Evolutionary conservation across 2,888 invertebrate species (phyloP).

Genomic region (Stictocephala bisonia): DNA sequence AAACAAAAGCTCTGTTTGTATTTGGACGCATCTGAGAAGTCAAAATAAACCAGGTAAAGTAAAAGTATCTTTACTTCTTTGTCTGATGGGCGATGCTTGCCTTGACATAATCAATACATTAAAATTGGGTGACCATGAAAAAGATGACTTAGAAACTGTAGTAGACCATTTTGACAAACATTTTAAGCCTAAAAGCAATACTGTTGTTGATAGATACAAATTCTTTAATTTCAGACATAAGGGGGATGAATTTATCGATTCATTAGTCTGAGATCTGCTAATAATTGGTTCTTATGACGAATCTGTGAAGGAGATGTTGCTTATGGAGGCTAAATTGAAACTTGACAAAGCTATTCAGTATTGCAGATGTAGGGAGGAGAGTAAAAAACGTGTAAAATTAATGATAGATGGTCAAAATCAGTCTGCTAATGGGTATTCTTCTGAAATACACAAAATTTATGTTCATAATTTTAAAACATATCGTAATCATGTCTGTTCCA

Average conservation of each 20-base stretch:
- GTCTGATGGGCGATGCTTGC: neutral
- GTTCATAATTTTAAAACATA: too few species aligned
- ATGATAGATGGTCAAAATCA: too few species aligned
- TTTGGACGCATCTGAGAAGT: neutral
- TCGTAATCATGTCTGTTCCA: too few species aligned
- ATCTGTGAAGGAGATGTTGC: neutral
- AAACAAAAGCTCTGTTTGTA: neutral
- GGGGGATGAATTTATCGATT: neutral
- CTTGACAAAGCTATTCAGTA: constrained; percentile 14
- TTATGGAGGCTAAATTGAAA: neutral
- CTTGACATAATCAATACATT: neutral
- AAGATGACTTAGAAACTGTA: neutral
- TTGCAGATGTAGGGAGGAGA: constrained; percentile 5
- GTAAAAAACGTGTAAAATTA: neutral
- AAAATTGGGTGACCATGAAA: neutral
- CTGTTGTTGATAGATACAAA: neutral
- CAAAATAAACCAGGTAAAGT: neutral
- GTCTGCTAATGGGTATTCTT: too few species aligned
- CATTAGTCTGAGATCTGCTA: too few species aligned
- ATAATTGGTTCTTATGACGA: too few species aligned
- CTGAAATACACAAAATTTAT: too few species aligned
- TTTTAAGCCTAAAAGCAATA: neutral
- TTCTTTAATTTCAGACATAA: neutral
- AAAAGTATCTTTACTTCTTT: neutral
- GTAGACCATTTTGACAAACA: neutral